Conservation (phyloP, 1,140 invertebrate species). For the Microplitis demolitor region DNA sequence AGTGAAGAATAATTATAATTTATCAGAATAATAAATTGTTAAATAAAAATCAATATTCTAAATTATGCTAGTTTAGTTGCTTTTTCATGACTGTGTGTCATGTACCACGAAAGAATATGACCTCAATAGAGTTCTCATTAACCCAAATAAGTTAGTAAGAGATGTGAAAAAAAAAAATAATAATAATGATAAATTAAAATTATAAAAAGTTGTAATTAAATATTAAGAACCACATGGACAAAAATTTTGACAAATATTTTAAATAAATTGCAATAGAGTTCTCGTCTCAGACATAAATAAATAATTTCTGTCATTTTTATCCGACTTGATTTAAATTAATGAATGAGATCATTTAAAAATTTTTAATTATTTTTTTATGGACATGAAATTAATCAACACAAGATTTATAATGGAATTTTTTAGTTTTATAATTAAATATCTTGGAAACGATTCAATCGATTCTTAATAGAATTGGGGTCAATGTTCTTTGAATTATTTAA, state of each 20-base stretch:
- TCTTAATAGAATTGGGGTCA: background rate
- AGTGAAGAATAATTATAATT: too few species aligned
- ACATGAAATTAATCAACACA: too few species aligned
- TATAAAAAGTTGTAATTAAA: background rate
- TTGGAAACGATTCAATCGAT: background rate
- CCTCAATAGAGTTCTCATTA: constrained; percentile 28
- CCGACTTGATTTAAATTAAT: too few species aligned
- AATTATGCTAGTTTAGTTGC: constrained; percentile 5
- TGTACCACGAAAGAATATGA: constrained; percentile 13
- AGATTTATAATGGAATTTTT: too few species aligned
- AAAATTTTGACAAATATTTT: too few species aligned
- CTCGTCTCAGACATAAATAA: too few species aligned
- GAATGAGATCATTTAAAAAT: too few species aligned
- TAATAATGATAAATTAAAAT: background rate
- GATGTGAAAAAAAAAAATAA: background rate
- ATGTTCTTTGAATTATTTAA: background rate
- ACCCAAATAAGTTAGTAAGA: constrained; percentile 22
- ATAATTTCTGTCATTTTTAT: too few species aligned
- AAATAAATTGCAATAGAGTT: too few species aligned
- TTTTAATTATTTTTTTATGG: too few species aligned
- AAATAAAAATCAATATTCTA: constrained; percentile 17
- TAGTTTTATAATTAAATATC: too few species aligned
- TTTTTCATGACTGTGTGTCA: background rate
- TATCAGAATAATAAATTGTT: background rate
- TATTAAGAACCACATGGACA: background rate